Evolutionary conservation across 2,113 vertebrate species (phyloP).

Genomic region (Vireo altiloquus): DNA sequence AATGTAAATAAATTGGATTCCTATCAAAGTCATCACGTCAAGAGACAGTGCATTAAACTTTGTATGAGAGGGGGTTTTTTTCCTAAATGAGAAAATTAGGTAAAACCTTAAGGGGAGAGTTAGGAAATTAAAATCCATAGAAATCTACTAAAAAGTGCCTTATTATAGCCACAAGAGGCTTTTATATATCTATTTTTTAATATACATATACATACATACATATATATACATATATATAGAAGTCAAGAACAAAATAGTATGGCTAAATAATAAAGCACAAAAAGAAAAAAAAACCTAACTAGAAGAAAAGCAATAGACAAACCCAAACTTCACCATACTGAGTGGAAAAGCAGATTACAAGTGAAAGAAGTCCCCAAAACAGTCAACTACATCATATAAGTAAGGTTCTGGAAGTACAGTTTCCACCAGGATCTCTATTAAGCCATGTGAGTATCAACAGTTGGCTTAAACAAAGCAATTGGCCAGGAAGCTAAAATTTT

Average conservation of each 20-base stretch:
- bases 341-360: slow-evolving; percentile 23
- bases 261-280: slow-evolving; percentile 6
- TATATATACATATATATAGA: background rate
- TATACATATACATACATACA: too few relatives aligned
- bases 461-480: slow-evolving; percentile 42
- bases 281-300: background rate
- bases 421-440: background rate
- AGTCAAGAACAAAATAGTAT: background rate
- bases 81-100: background rate
- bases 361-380: slow-evolving; percentile 22
- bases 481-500: slow-evolving; percentile 34
- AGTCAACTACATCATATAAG: slow-evolving; percentile 33
- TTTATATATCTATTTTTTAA: background rate
- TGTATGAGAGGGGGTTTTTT: background rate
- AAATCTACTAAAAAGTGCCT: slow-evolving; percentile 21
- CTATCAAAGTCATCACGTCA: background rate
- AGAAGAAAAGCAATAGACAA: slow-evolving; percentile 10
- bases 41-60: background rate
- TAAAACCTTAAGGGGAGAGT: background rate
- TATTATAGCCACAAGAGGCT: background rate
- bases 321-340: slow-evolving; percentile 33
- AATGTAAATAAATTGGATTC: background rate
- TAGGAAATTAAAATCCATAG: slow-evolving; percentile 48
- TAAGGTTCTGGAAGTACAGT: slow-evolving; percentile 45
- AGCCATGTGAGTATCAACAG: slow-evolving; percentile 7